Evolutionary conservation across 1,140 invertebrate species (phyloP).

Genomic region (Microplitis mediator): DNA sequence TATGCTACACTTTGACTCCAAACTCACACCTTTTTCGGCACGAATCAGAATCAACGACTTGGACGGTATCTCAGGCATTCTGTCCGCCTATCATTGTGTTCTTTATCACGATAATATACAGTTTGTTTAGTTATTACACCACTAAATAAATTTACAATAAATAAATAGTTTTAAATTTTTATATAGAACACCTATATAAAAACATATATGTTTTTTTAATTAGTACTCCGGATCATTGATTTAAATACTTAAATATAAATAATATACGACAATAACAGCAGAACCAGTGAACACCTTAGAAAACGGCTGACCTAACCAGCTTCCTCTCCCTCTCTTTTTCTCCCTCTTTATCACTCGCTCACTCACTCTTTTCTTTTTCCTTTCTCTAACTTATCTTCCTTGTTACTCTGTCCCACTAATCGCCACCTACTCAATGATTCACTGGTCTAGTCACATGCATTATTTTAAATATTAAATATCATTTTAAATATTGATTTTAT

Average conservation of each 20-base stretch:
- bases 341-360: background rate
- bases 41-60: conserved; percentile 15
- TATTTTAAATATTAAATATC: too few relatives aligned
- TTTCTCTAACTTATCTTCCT: background rate
- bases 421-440: background rate
- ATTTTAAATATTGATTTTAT: too few relatives aligned
- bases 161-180: too few relatives aligned
- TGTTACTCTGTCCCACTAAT: background rate
- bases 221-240: too few relatives aligned
- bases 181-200: too few relatives aligned
- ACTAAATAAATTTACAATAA: background rate
- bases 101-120: background rate
- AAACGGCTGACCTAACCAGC: conserved; percentile 19
- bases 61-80: conserved; percentile 1
- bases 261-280: background rate
- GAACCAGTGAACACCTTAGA: background rate
- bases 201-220: too few relatives aligned
- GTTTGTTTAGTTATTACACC: background rate
- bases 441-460: too few relatives aligned
- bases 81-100: conserved; percentile 6
- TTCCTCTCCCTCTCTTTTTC: conserved; percentile 8
- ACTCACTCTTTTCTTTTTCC: conserved; percentile 6
- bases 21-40: conserved; percentile 22
- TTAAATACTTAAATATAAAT: background rate
- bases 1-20: background rate